Evolutionary conservation across 2,888 invertebrate species (phyloP).

Genomic region (Folsomia manolachei): DNA sequence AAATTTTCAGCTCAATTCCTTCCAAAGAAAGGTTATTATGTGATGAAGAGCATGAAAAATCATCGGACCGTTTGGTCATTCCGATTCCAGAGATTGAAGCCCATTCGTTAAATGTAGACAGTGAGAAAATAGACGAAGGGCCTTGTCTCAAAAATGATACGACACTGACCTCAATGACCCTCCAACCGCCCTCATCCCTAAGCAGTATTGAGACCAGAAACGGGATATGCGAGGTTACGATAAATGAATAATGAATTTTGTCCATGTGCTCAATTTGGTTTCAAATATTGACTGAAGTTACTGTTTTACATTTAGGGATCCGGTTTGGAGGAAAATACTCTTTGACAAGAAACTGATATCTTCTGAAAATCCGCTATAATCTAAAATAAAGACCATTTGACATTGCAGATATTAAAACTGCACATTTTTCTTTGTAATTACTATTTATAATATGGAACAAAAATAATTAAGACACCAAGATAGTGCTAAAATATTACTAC

Average conservation of each 20-base stretch:
- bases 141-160: slow-evolving; percentile 39
- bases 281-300: background rate
- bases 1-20: slow-evolving; percentile 42
- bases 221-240: slow-evolving; percentile 43
- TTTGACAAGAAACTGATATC: slow-evolving; percentile 32
- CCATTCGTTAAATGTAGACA: background rate
- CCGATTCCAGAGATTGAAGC: background rate
- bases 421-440: no score
- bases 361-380: background rate
- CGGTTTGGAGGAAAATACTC: slow-evolving; percentile 42
- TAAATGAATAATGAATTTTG: no score
- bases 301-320: slow-evolving; percentile 28
- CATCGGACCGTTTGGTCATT: slow-evolving; percentile 34
- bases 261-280: no score
- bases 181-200: slow-evolving; percentile 26
- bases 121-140: slow-evolving; percentile 16
- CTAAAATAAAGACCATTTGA: no score
- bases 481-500: no score
- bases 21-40: slow-evolving; percentile 38
- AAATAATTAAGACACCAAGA: no score
- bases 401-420: no score
- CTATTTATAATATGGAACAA: no score
- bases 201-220: slow-evolving; percentile 27
- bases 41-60: slow-evolving; percentile 29
- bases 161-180: no score